phyloP scores from a whole-genome alignment of 2,113 vertebrate species.

The Pithys albifrons region DNA sequence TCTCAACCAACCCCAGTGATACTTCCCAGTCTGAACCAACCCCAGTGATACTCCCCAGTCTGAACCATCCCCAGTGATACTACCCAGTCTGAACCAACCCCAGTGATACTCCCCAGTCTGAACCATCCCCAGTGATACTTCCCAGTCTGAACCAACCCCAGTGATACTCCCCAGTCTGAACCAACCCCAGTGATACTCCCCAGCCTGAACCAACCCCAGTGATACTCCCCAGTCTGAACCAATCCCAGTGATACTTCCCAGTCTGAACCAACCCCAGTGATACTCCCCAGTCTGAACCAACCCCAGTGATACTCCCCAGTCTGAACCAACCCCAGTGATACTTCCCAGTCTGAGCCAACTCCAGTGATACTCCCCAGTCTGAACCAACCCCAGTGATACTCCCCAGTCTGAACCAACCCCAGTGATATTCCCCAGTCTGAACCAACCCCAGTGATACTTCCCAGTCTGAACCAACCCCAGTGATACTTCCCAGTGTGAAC shows the following conservation, averaged over 20 bases:
- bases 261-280: background rate
- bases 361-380: background rate
- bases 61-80: rapidly evolving
- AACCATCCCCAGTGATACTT: rapidly evolving
- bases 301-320: background rate
- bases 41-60: background rate
- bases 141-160: background rate
- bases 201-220: background rate
- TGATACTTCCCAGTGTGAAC: background rate
- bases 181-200: rapidly evolving
- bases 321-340: background rate
- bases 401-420: background rate
- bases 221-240: background rate
- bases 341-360: background rate
- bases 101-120: background rate
- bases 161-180: background rate
- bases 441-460: rapidly evolving
- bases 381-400: rapidly evolving
- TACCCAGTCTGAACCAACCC: background rate
- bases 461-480: background rate
- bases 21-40: background rate
- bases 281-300: background rate
- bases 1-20: background rate
- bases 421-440: background rate
- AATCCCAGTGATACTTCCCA: background rate